Conservation (phyloP, 2,113 vertebrate species). For the Tragelaphus strepsiceros region DNA sequence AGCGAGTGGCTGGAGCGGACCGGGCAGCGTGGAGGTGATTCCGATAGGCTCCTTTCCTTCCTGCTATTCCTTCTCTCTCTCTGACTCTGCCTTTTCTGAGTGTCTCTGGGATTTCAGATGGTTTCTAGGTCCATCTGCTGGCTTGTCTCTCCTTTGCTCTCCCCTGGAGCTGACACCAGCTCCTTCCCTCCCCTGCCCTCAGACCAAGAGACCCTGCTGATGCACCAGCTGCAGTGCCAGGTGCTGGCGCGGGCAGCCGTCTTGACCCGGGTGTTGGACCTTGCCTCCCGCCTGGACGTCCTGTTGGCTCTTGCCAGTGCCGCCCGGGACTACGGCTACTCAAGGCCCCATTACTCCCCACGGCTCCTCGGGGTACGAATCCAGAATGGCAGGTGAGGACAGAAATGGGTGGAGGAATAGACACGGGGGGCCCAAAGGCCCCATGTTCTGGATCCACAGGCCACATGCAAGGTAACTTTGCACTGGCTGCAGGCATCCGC, state of each 20-base stretch:
- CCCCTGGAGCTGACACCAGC: neutral
- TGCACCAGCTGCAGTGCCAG: constrained; percentile 90
- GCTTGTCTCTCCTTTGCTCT: neutral
- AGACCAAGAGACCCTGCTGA: constrained; percentile 93
- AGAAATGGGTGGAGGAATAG: neutral
- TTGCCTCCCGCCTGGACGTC: constrained; percentile 92
- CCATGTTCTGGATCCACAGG: neutral
- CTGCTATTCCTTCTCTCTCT: neutral
- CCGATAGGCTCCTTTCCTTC: neutral
- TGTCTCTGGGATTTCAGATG: neutral
- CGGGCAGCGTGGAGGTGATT: neutral
- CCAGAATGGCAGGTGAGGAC: constrained; percentile 83
- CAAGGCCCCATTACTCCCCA: constrained; percentile 81
- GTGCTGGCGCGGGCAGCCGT: constrained; percentile 87
- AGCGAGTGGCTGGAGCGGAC: neutral
- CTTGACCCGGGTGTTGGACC: constrained; percentile 87
- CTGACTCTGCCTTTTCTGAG: neutral
- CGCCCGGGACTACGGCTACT: constrained; percentile 92
- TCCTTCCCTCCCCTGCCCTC: neutral
- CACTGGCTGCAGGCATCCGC: constrained; percentile 86
- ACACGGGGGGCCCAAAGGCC: neutral
- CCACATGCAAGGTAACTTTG: neutral
- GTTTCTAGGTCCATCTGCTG: neutral
- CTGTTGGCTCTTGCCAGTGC: constrained; percentile 89
- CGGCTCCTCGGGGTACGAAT: constrained; percentile 69